Evolutionary conservation across 2,888 invertebrate species (phyloP).

Genomic region (Drosophila falleni): DNA sequence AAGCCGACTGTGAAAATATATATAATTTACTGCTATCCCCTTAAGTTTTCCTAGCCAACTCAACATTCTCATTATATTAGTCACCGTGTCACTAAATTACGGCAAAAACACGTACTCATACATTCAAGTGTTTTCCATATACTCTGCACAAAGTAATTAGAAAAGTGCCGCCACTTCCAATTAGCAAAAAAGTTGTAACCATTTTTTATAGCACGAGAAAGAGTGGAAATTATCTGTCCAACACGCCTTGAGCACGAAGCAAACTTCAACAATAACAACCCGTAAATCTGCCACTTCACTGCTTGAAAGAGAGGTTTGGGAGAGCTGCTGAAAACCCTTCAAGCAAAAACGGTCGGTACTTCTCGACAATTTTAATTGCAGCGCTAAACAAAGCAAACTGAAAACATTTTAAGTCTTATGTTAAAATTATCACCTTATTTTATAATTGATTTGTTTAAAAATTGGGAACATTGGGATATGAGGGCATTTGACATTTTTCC

Average conservation of each 20-base stretch:
- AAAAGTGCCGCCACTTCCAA: slow-evolving; percentile 55
- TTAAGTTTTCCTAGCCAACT: not conserved
- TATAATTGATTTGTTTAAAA: slow-evolving; percentile 14
- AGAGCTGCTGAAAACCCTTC: slow-evolving; percentile 25
- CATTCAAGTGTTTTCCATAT: slow-evolving; percentile 40
- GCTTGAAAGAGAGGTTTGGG: not conserved
- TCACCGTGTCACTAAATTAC: slow-evolving; percentile 49
- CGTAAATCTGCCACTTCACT: slow-evolving; percentile 34
- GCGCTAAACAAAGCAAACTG: not conserved
- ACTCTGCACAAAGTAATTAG: slow-evolving; percentile 66
- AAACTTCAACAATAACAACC: slow-evolving; percentile 56
- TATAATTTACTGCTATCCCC: not conserved
- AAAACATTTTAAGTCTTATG: not conserved
- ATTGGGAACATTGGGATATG: slow-evolving; percentile 31
- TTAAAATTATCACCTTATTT: too few relatives aligned
- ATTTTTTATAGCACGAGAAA: slow-evolving; percentile 29
- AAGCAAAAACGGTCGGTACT: slow-evolving; percentile 29
- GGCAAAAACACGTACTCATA: slow-evolving; percentile 65
- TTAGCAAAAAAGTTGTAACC: slow-evolving; percentile 61
- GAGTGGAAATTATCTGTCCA: slow-evolving; percentile 28
- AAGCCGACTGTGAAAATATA: not conserved
- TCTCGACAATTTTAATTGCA: slow-evolving; percentile 54
- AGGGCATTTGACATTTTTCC: too few relatives aligned
- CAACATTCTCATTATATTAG: slow-evolving; percentile 2
- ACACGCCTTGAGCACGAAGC: slow-evolving; percentile 71